A percentile compares a stretch with the other conserved stretches of the same genome.
Conservation (phyloP, 2,888 invertebrate species). For the Heliconius charithonia region DNA sequence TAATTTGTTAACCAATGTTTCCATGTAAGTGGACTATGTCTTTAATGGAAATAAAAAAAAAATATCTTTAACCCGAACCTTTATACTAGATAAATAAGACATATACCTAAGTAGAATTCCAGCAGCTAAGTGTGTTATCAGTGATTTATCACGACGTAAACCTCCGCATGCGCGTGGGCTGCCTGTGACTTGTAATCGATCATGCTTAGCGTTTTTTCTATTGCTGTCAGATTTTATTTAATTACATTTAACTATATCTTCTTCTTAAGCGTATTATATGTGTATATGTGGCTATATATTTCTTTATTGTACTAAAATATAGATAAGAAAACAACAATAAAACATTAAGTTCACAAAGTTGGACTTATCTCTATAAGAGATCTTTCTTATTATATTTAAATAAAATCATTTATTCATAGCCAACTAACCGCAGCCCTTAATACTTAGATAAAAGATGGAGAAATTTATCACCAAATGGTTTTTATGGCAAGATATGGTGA, state of each 20-base stretch:
- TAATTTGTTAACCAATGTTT: too few species aligned
- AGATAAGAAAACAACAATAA: too few species aligned
- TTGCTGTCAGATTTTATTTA: background rate
- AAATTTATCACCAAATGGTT: background rate
- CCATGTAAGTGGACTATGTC: too few species aligned
- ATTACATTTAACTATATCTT: background rate
- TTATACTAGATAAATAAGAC: background rate
- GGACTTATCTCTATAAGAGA: too few species aligned
- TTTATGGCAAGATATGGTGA: background rate
- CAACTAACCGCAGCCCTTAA: background rate
- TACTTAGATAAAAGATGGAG: background rate
- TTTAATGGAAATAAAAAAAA: too few species aligned
- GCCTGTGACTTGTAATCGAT: background rate
- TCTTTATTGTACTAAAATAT: too few species aligned
- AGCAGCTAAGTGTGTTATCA: conserved; percentile 17
- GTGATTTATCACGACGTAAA: conserved; percentile 9
- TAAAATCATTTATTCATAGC: too few species aligned
- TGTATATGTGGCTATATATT: background rate
- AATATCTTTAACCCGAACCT: too few species aligned
- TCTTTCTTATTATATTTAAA: background rate
- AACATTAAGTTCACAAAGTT: too few species aligned
- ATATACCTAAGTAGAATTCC: background rate
- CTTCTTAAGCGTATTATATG: background rate
- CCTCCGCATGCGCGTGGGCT: background rate
- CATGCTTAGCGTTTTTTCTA: conserved; percentile 14